These are phyloP conservation scores for Anser cygnoides DNA, from an alignment of 2,113 vertebrate genomes.

Conservation along the genomic window DNA sequence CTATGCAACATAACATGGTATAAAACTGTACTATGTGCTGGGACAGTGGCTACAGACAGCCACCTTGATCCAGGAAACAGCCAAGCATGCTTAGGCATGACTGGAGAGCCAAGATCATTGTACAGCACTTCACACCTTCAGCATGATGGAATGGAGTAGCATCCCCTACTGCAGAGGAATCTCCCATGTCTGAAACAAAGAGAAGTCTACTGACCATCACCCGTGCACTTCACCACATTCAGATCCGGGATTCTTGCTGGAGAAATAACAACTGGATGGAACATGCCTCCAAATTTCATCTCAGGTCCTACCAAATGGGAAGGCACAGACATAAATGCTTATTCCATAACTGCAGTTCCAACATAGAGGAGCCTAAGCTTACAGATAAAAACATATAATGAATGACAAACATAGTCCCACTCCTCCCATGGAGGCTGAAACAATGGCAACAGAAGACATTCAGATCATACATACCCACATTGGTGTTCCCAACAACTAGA, in stretches of 20 bases:
- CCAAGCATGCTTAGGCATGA: not conserved
- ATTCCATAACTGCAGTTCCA: not conserved
- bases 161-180: not conserved
- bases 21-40: not conserved
- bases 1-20: not conserved
- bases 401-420: not conserved
- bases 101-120: not conserved
- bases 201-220: conserved; percentile 31
- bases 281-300: conserved; percentile 53
- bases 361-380: not conserved
- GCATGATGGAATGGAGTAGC: not conserved
- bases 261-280: conserved; percentile 65
- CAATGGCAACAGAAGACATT: not conserved
- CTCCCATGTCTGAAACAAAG: not conserved
- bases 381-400: not conserved
- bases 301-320: conserved; percentile 41
- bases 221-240: conserved; percentile 13
- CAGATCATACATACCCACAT: conserved; percentile 72
- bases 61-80: not conserved
- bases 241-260: conserved; percentile 65
- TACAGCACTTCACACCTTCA: not conserved
- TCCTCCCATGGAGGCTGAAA: not conserved
- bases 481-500: conserved; percentile 86
- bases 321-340: not conserved
- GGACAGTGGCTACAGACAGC: not conserved